Conservation (phyloP, 2,113 vertebrate genomes). For the Merops nubicus region DNA sequence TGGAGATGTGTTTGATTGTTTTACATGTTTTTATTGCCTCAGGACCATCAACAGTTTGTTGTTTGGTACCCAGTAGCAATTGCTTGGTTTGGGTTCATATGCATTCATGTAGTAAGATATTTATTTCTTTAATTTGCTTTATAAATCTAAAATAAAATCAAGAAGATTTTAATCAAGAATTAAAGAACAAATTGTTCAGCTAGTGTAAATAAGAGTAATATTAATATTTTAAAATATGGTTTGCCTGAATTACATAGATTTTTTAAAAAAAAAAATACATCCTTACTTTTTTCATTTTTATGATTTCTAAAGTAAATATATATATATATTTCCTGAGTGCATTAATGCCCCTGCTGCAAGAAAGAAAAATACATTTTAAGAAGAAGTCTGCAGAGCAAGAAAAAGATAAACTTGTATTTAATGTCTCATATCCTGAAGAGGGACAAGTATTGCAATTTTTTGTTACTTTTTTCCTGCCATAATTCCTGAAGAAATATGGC, state of each 20-base stretch:
- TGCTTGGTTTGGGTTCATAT: neutral
- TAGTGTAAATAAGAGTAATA: neutral
- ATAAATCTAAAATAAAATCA: neutral
- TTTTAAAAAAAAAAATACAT: neutral
- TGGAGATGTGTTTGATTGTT: neutral
- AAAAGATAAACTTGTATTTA: neutral
- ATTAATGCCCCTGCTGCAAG: neutral
- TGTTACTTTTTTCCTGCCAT: neutral
- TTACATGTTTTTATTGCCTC: neutral
- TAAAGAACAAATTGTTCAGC: neutral
- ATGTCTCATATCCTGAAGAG: neutral
- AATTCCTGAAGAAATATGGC: neutral
- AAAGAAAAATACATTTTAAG: neutral
- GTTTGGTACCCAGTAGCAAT: fast-evolving
- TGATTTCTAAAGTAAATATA: no score
- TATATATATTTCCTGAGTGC: neutral
- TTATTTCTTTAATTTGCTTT: neutral
- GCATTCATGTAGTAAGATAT: neutral
- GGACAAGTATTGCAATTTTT: neutral
- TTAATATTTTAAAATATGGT: neutral
- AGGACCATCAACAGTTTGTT: neutral
- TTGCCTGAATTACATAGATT: neutral
- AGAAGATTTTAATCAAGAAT: neutral
- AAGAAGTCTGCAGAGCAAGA: neutral
- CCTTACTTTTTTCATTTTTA: neutral